phyloP scores from a whole-genome alignment of 2,888 invertebrate species.

The Tinea pellionella region DNA sequence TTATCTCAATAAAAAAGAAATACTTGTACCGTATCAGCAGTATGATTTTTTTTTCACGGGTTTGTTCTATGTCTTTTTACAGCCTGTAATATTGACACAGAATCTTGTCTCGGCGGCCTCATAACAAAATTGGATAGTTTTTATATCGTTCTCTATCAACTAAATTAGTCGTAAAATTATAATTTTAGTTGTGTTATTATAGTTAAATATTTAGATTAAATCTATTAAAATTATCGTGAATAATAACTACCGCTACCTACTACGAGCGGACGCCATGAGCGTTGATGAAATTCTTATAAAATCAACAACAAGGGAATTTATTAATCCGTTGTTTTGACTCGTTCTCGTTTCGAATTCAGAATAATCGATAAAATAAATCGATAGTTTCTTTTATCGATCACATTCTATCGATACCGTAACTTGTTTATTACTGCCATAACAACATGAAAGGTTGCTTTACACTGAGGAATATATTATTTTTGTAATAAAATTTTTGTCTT shows the following conservation, averaged over 20 bases:
- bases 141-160: no score
- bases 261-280: no score
- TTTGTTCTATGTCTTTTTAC: no score
- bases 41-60: no score
- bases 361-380: neutral
- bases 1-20: no score
- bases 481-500: no score
- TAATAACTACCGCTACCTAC: neutral
- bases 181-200: no score
- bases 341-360: neutral
- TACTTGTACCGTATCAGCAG: no score
- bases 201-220: neutral
- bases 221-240: neutral
- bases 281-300: neutral
- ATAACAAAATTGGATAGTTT: no score
- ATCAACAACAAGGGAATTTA: neutral
- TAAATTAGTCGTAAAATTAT: no score
- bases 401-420: conserved; percentile 42
- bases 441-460: conserved; percentile 48
- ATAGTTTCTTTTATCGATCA: conserved; percentile 10
- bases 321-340: conserved; percentile 3
- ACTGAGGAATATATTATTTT: neutral
- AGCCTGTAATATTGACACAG: no score
- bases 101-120: no score
- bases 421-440: conserved; percentile 59